Conservation (phyloP, 2,888 invertebrate species). For the Lasioglossum villosulum region DNA sequence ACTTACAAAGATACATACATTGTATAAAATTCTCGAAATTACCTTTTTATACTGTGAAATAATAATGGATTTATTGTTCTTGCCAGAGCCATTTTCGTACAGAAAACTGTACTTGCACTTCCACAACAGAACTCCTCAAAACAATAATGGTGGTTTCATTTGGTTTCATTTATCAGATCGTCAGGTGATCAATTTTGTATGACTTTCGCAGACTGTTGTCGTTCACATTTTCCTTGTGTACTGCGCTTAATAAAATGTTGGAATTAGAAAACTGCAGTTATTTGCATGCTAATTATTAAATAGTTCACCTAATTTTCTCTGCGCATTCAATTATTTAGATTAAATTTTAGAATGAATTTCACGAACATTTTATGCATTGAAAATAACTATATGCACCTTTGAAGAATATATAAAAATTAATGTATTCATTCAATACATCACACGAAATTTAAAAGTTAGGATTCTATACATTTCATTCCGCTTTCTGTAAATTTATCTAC, state of each 20-base stretch:
- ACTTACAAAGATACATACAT: background rate
- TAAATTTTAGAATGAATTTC: too few species aligned
- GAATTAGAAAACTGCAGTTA: background rate
- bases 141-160: background rate
- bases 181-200: background rate
- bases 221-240: background rate
- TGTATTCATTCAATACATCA: too few species aligned
- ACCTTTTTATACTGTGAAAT: slow-evolving; percentile 15
- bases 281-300: background rate
- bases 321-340: background rate
- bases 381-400: background rate
- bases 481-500: too few species aligned
- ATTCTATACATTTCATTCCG: too few species aligned
- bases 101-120: background rate
- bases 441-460: too few species aligned
- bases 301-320: background rate
- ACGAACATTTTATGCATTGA: background rate
- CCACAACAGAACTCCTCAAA: background rate
- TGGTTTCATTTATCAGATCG: background rate
- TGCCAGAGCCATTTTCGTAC: slow-evolving; percentile 13
- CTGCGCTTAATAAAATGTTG: background rate
- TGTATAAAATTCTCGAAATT: background rate
- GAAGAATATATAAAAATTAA: too few species aligned
- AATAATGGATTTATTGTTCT: slow-evolving; percentile 14
- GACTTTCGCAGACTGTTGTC: background rate